Conservation (phyloP, 2,113 vertebrate genomes). For the Columba livia region DNA sequence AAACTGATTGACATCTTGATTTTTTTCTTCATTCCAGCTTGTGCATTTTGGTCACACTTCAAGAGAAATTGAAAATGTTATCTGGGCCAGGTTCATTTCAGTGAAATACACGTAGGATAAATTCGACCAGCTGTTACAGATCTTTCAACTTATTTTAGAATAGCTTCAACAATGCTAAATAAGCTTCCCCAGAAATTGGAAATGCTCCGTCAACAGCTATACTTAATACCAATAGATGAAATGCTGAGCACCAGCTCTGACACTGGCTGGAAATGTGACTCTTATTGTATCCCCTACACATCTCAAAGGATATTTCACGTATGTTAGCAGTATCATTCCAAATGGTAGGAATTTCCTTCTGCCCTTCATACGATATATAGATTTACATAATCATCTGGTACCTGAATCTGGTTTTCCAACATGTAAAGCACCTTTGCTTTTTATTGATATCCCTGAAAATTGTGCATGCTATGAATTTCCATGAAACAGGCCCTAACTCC, state of each 20-base stretch:
- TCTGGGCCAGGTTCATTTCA: neutral
- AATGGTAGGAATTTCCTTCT: neutral
- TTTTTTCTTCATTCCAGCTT: neutral
- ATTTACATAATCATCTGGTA: neutral
- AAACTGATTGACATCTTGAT: neutral
- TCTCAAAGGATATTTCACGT: neutral
- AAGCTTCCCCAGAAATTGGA: neutral
- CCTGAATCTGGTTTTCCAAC: neutral
- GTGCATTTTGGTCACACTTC: neutral
- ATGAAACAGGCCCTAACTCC: neutral
- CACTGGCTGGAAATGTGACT: neutral
- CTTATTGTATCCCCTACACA: neutral
- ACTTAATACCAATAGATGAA: neutral
- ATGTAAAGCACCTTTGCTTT: neutral
- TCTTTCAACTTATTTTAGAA: neutral
- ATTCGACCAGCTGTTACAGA: neutral
- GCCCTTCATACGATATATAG: neutral
- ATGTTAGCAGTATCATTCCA: neutral
- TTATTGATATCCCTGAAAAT: neutral
- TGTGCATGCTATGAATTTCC: neutral
- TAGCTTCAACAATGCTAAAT: constrained; percentile 10
- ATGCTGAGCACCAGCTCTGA: neutral
- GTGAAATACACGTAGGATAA: neutral
- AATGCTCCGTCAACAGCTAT: neutral
- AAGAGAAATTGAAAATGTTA: neutral